Percentiles rank a stretch among this genome's conserved stretches.
Evolutionary conservation across 1,140 invertebrate genomes (phyloP).

Genomic region (Saxidomus purpurata): DNA sequence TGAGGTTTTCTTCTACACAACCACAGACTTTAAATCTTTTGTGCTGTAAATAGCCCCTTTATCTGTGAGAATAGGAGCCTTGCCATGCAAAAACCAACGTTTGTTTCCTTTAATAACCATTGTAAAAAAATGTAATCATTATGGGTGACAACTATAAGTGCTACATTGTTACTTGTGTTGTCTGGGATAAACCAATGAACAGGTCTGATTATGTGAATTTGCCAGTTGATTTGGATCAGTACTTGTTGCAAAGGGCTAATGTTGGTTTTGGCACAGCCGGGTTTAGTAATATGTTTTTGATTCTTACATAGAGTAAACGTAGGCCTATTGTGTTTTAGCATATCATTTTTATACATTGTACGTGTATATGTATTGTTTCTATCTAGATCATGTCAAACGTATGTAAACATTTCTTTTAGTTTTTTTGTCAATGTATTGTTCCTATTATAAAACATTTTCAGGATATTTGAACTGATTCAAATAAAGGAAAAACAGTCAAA

Average conservation of each 20-base stretch:
- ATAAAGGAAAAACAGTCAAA: too few species aligned
- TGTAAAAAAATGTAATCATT: too few species aligned
- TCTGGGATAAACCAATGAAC: too few species aligned
- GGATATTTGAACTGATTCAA: neutral
- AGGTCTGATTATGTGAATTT: neutral
- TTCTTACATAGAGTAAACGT: neutral
- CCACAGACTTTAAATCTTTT: neutral
- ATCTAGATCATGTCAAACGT: neutral
- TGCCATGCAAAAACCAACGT: too few species aligned
- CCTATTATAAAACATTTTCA: neutral
- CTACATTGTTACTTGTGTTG: too few species aligned
- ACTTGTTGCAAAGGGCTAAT: too few species aligned
- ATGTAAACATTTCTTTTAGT: constrained; percentile 1
- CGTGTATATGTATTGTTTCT: neutral
- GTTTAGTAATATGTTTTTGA: constrained; percentile 7
- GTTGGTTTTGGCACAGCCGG: too few species aligned
- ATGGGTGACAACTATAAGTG: too few species aligned
- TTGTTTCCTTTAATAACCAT: too few species aligned
- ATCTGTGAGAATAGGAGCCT: too few species aligned
- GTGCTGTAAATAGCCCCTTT: constrained; percentile 10
- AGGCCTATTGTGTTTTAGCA: constrained; percentile 24
- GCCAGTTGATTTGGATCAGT: too few species aligned
- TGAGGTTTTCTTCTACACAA: neutral
- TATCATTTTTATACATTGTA: constrained; percentile 39
- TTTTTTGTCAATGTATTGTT: neutral